Conservation (phyloP, 1,140 invertebrate species). For the Triops longicaudatus region DNA sequence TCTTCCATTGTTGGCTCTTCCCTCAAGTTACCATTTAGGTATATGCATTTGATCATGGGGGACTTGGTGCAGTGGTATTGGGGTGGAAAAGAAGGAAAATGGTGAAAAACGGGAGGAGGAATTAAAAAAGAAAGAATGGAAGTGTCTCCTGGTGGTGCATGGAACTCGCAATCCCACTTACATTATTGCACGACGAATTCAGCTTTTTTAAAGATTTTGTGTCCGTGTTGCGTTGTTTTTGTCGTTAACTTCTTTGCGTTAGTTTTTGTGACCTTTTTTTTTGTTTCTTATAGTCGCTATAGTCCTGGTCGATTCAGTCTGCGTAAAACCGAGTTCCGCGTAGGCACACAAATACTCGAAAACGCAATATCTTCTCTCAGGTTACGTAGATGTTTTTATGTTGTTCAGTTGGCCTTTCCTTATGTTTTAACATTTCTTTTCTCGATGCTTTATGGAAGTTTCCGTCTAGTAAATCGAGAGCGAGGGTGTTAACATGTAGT, state of each 20-base stretch:
- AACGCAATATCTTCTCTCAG: conserved; percentile 59
- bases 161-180: too few species aligned
- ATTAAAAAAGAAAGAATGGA: not conserved
- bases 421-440: not conserved
- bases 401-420: not conserved
- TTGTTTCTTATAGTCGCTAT: conserved; percentile 54
- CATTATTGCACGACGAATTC: not conserved
- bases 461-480: not conserved
- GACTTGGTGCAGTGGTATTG: conserved; percentile 9
- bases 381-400: conserved; percentile 41
- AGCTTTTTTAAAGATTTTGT: conserved; percentile 8
- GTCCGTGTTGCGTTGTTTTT: conserved; percentile 24
- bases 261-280: conserved; percentile 32
- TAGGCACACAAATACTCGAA: conserved; percentile 58
- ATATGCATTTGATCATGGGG: conserved; percentile 38
- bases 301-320: conserved; percentile 64
- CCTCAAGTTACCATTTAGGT: conserved; percentile 76
- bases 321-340: conserved; percentile 60
- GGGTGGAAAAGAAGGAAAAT: not conserved
- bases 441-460: not conserved
- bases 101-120: not conserved
- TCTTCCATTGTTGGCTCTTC: conserved; percentile 58
- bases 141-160: too few species aligned
- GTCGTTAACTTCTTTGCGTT: conserved; percentile 32
- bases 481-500: conserved; percentile 4